phyloP scores from a whole-genome alignment of 2,113 vertebrate genomes.

The Gnathonemus longibarbis region DNA sequence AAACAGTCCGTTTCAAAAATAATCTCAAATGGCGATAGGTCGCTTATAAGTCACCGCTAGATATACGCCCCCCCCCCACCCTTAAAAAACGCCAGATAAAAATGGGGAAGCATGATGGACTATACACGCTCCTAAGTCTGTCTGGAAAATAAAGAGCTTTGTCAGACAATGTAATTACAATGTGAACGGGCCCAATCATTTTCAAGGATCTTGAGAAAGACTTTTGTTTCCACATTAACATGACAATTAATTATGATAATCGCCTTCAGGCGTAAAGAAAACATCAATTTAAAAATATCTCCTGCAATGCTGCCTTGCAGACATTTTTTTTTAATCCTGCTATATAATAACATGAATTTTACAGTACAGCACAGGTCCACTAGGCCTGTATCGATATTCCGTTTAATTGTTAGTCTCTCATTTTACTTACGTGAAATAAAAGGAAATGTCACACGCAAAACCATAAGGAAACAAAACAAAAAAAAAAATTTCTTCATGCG shows the following conservation, averaged over 20 bases:
- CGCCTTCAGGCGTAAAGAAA: slow-evolving; percentile 6
- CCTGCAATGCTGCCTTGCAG: neutral
- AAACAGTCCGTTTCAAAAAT: slow-evolving; percentile 54
- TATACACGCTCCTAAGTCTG: neutral
- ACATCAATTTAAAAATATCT: slow-evolving; percentile 20
- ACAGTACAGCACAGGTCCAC: neutral
- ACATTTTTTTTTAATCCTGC: neutral
- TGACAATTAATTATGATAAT: slow-evolving; percentile 24
- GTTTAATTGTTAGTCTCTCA: neutral
- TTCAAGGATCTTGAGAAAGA: slow-evolving; percentile 12
- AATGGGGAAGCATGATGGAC: slow-evolving; percentile 17
- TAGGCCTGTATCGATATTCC: neutral
- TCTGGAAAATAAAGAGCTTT: slow-evolving; percentile 18
- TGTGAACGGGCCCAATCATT: slow-evolving; percentile 11
- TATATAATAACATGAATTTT: neutral
- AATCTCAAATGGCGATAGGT: slow-evolving; percentile 50
- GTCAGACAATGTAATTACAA: slow-evolving; percentile 22
- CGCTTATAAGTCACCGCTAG: slow-evolving; percentile 40
- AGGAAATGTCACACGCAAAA: neutral
- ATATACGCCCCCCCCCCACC: neutral
- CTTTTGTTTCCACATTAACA: slow-evolving; percentile 19
- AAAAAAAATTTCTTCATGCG: neutral
- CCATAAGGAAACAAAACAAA: neutral
- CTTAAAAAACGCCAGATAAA: slow-evolving; percentile 1
- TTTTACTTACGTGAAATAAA: neutral